Conservation (phyloP, 2,797 vertebrate species). For the Sardinella longiceps region DNA sequence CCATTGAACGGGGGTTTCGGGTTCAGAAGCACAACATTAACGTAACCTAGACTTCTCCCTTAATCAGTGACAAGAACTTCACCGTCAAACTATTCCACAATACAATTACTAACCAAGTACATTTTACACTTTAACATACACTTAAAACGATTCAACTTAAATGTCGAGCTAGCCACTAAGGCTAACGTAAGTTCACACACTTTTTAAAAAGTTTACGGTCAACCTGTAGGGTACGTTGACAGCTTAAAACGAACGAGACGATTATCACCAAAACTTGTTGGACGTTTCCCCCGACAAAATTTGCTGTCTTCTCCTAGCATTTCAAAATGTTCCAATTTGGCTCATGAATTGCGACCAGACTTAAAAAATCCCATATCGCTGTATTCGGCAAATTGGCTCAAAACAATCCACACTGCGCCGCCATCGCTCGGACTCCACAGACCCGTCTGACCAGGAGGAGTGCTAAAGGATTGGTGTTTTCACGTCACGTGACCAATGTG, state of each 20-base stretch:
- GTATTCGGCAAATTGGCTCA: conserved; percentile 52
- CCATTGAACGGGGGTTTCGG: not conserved
- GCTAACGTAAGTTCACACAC: conserved; percentile 10
- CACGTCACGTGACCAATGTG: conserved; percentile 63
- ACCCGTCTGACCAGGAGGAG: conserved; percentile 45
- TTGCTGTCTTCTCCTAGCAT: not conserved
- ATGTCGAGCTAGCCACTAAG: not conserved
- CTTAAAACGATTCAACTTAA: not conserved
- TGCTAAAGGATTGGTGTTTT: conserved; percentile 63
- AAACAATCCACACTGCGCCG: conserved; percentile 62
- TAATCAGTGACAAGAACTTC: not conserved
- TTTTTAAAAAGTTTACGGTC: conserved; percentile 14
- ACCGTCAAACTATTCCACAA: not conserved
- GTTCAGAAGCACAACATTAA: not conserved
- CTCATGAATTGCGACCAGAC: not conserved
- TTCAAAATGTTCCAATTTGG: not conserved
- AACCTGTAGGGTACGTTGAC: not conserved
- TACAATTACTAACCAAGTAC: not conserved
- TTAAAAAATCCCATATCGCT: conserved; percentile 44
- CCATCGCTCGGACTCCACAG: conserved; percentile 56
- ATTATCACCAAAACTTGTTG: not conserved
- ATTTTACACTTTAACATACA: not conserved
- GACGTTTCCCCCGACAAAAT: not conserved
- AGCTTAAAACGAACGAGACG: conserved; percentile 6
- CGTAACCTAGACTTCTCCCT: not conserved